Evolutionary conservation across 2,113 vertebrate species (phyloP), one percentile per base, ranked within the genome.

Genomic region (Lasiurus borealis): DNA sequence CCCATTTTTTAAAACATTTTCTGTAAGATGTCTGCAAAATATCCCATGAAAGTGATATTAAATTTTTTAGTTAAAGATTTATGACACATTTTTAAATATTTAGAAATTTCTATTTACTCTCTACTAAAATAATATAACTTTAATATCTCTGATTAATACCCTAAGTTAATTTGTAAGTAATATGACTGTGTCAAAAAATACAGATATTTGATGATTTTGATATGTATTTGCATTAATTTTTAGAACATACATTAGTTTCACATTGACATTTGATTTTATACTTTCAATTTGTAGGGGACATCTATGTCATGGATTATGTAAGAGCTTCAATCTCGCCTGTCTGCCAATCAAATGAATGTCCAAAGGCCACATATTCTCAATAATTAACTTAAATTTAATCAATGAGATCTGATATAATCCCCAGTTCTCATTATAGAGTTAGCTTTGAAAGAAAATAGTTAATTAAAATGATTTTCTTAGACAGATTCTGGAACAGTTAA

Each of bases 401-500:
- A 83, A 46, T 57, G 23, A 52, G 10, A 16, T 27, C 48, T 85
- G 31, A 84, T 68, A 52, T 86, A 75, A 23, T 36, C 10, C 10
- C 21, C 46, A 95, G 12, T 62, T 27, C 9, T 54, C 3, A 36
- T 48, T 6, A 19, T 40, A 31, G 46, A 83, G 25, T 87, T 81
- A 75, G 5, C 19, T 77, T 12, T 82, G 8, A 87, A 90, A 64
- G 13, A 94, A 94, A 81, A n/a, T 23, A 19, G 7, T 3, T 62
- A 83, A 71, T 75, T 85, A 31, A 92, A 69, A 57, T 78, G 81
- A 94, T 46, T 89, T 94, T 54, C 89, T 89, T 81, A 81, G 31
- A 1, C 25, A 59, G 18, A 73, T 12, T 54, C 18, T 44, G 25
- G 57, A 62, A 29, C 18, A 92, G n/a, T 68, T 83, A 82, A 90